Evolutionary conservation across 1,140 invertebrate genomes (phyloP), one percentile per base, ranked within the genome.

Genomic region (Cephus cinctus): DNA sequence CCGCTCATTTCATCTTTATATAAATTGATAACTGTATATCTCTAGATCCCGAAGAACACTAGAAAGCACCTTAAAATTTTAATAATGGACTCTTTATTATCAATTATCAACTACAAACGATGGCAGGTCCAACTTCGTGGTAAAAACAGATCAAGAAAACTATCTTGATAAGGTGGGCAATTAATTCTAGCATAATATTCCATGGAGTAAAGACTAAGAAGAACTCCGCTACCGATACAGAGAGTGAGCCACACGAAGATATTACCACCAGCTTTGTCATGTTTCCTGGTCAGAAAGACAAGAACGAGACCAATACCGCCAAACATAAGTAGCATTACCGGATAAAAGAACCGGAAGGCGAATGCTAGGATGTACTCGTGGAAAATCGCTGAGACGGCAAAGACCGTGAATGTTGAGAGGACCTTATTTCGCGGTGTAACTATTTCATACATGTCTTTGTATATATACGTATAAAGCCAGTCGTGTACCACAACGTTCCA

Each of bases 401-500:
- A 89, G 1, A 87, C 83, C 1, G 71, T 52, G 19, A 82, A 51
- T 21, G 80, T 79, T 0, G 84, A 69, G 0, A 81, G n/a, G 0
- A 70, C 44, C 22, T 81, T 82, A 22, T 76, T 81, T 47, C 78
- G 75, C 2, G 73, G 59, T 11, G 61, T 65, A 0, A 82, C 56
- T 22, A 84, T 75, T 43, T 81, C 81, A 34, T 84, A 85, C n/a
- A 90, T 65, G 59, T 96, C 94, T 60, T 85, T 86, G 70, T 96
- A 98, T 14, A 98, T 81, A 71, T 97, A 96, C 1, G 86, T 85
- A 57, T 95, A 92, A 0, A 98, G 77, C 94, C 94, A 98, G 52
- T 96, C 92, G 65, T 96, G 88, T 0, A 98, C 94, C 0, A 97
- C 85, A 9, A 91, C 81, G 68, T 98, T 98, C 95, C 96, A 98